Base-by-base conservation (phyloP, 2,888 invertebrate species). In the Rhingia campestris region DNA sequence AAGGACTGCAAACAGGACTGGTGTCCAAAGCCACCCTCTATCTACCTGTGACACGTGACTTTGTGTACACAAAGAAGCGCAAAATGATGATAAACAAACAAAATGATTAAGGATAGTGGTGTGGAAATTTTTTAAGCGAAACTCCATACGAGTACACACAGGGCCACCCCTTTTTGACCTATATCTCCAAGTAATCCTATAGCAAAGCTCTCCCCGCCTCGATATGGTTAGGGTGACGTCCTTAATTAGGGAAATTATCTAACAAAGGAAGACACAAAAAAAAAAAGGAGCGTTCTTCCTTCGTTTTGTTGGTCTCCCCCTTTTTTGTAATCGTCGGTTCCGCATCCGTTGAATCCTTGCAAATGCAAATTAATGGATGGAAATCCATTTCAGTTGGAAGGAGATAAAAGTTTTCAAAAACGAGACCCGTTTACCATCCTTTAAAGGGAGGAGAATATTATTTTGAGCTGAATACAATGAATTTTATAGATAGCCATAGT, bases 241-340 rank as follows among this genome's bases (percentile, higher is more conserved):
- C 84, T 80, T 84, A 84, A 84, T 84, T 84, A 84, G 80, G 74
- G 37, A 80, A 84, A 75, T 80, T 84, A 70, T 84, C 80, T 61
- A 39, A 56, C 47, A 56, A 59, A 47, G 41, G 30, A 63, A 74
- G 47, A 39, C 22, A 41, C 14, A 41, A 66, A 41, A 74, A 54
- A 74, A 54, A 61, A 47, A 12, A 75, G 79, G 82, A 74, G 82
- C 63, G 82, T 58, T 53, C 61, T 59, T 58, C 41, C 73, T 49
- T 6, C 45, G 41, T 49, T 66, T 58, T 32, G 56, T 64, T 51
- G 45, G 47, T 49, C 45, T 14, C 14, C 63, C 63, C 53, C 10
- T 49, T 37, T 79, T 69, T 58, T 45, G 39, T 22, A 22, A 22
- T 22, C 22, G 66, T 51, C 35, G 37, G 35, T 69, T 69, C 37